Evolutionary conservation across 2,888 invertebrate genomes (phyloP).

Genomic region (Eupithecia subfuscata): DNA sequence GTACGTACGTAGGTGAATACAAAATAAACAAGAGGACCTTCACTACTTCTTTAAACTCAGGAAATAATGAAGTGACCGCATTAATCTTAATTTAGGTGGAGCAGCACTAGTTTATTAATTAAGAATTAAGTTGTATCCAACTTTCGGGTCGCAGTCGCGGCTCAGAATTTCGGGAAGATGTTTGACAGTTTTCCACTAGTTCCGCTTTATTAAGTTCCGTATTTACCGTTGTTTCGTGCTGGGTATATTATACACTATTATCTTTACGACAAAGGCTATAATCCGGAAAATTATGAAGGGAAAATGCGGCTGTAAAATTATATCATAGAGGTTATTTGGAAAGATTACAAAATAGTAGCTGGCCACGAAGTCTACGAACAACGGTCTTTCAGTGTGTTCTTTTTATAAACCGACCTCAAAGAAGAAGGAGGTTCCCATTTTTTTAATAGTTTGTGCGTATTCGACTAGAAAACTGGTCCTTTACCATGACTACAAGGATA

Average conservation of each 20-base stretch:
- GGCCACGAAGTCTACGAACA: background rate
- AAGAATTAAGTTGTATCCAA: conserved; percentile 55
- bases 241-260: conserved; percentile 29
- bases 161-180: conserved; percentile 36
- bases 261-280: conserved; percentile 9
- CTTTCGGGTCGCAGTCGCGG: conserved; percentile 42
- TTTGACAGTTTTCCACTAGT: conserved; percentile 42
- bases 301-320: conserved; percentile 6
- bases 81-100: conserved; percentile 76
- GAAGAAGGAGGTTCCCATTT: background rate
- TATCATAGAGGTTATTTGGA: conserved; percentile 36
- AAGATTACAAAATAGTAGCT: conserved; percentile 1
- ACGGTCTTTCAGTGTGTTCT: background rate
- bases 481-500: no score
- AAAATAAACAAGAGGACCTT: background rate
- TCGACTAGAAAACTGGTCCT: no score
- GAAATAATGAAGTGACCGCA: conserved; percentile 75
- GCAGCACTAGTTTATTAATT: conserved; percentile 63
- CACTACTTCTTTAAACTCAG: conserved; percentile 68
- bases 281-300: conserved; percentile 13
- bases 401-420: background rate
- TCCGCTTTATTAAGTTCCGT: conserved; percentile 43
- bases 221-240: conserved; percentile 33
- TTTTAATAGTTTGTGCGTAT: no score
- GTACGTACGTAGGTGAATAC: no score